Evolutionary conservation across 2,888 invertebrate species (phyloP), one percentile per base, ranked within the genome.

Genomic region (Apoderus coryli): DNA sequence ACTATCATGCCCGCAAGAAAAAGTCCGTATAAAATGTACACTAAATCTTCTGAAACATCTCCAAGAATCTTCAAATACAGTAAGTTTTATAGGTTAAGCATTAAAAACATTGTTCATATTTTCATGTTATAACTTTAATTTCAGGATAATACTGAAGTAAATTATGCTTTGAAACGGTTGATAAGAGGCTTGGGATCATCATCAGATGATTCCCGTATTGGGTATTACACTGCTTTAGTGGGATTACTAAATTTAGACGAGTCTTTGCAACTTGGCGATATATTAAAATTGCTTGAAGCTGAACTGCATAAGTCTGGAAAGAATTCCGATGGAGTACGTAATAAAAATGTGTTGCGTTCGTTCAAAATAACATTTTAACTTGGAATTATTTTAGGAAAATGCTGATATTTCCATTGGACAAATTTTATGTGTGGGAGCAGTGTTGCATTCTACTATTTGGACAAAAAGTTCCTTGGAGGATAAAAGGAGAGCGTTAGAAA

Each of bases 101-200:
- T 33, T 15, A 2, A n/a, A 10, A 19, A 11, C 15, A 32, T 29
- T 32, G 11, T 30, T 16, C 15, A n/a, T n/a, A n/a, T n/a, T n/a
- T n/a, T n/a, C n/a, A n/a, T n/a, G n/a, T n/a, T n/a, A n/a, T n/a
- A n/a, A n/a, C n/a, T n/a, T 43, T 23, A 27, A 33, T 53, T 61
- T 35, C 47, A 73, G 77, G 65, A 62, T 46, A 61, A 60, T 44
- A 64, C 67, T 49, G 77, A 80, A 50, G 41, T 73, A 7, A 59
- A 66, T 26, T 80, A 82, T 57, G 67, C 70, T 0, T 48, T 84
- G 16, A 71, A 67, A 38, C 64, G 82, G 42, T 55, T 82, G 27
- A 62, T 84, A 3, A 63, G 78, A 41, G 80, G 82, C 37, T 58
- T 80, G 36, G 79, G 79, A 16, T 72, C 81, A 2, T 69, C 75